phyloP scores from a whole-genome alignment of 2,113 vertebrate species.

The Chaenogobius annularis region DNA sequence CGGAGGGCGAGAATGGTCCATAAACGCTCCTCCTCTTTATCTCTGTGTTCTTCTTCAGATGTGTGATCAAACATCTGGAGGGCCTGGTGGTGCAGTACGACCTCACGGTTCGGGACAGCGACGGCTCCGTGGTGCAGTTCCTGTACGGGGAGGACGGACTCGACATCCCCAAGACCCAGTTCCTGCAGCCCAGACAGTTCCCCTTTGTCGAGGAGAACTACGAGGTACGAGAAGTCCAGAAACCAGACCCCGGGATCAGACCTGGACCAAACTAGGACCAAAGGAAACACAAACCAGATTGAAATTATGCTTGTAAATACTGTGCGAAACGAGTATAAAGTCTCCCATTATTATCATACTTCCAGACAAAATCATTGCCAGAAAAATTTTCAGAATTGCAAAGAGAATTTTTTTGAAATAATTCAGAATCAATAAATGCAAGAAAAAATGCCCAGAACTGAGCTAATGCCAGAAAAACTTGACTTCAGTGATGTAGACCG shows the following conservation, averaged over 20 bases:
- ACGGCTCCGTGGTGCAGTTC: conserved; percentile 95
- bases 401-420: no score
- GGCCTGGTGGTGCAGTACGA: conserved; percentile 96
- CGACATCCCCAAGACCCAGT: conserved; percentile 94
- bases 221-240: conserved; percentile 76
- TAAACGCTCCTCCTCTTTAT: not conserved
- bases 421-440: no score
- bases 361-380: no score
- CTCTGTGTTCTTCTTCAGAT: conserved; percentile 9
- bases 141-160: conserved; percentile 95
- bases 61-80: conserved; percentile 89
- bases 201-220: conserved; percentile 92
- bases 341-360: no score
- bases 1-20: not conserved
- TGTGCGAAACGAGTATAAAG: no score
- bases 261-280: not conserved
- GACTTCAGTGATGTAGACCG: no score
- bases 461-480: no score
- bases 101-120: conserved; percentile 92
- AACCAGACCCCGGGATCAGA: not conserved
- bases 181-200: conserved; percentile 88
- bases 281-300: not conserved
- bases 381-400: no score
- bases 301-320: not conserved
- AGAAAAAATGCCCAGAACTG: no score